Conservation (phyloP, 2,888 invertebrate genomes). For the Hirudinaria manillensis region DNA sequence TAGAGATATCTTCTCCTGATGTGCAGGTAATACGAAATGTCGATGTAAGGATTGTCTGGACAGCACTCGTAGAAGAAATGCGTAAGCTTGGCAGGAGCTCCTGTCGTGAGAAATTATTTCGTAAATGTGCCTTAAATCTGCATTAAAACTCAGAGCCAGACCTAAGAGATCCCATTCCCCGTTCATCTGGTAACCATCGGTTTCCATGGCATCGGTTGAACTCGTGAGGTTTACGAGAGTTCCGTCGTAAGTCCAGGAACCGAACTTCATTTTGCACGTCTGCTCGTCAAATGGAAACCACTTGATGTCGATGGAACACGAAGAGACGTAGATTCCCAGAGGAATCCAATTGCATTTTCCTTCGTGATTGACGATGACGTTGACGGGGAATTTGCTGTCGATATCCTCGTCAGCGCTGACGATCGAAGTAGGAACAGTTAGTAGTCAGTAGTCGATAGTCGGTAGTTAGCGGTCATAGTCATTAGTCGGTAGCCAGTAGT, state of each 20-base stretch:
- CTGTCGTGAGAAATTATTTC: conserved; percentile 27
- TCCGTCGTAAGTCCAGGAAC: conserved; percentile 43
- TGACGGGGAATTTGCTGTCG: conserved; percentile 41
- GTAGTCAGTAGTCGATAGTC: background rate
- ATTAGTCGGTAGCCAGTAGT: background rate
- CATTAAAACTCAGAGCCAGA: background rate
- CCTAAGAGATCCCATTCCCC: conserved; percentile 41
- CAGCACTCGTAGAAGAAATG: conserved; percentile 39
- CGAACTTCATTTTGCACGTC: conserved; percentile 42
- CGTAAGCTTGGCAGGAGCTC: conserved; percentile 36
- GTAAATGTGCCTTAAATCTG: background rate
- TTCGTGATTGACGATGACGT: conserved; percentile 37
- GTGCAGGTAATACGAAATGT: conserved; percentile 40
- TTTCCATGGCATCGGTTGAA: conserved; percentile 33
- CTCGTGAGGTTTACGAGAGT: conserved; percentile 40
- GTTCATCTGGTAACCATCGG: conserved; percentile 35
- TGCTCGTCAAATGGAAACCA: conserved; percentile 43
- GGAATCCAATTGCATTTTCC: conserved; percentile 41
- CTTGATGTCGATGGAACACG: conserved; percentile 41
- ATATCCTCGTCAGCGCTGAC: conserved; percentile 41
- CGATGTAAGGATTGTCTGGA: conserved; percentile 39
- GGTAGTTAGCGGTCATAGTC: background rate
- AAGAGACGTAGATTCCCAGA: conserved; percentile 40
- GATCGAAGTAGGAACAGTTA: background rate
- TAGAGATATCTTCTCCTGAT: conserved; percentile 37